Conservation (phyloP, 2,888 invertebrate genomes). For the Lepetodrilus schrolli region DNA sequence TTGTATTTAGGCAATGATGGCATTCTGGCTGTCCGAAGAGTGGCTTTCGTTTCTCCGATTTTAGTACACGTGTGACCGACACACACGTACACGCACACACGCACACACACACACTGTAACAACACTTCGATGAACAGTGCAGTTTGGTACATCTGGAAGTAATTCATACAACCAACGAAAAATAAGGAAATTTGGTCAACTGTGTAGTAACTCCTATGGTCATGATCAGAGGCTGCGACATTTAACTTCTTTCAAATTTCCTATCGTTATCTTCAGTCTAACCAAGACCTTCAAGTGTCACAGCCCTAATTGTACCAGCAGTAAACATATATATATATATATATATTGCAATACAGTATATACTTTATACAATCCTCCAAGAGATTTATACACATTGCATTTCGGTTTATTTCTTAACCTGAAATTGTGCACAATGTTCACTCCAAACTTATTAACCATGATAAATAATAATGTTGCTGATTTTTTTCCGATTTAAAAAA, state of each 20-base stretch:
- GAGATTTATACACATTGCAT: background rate
- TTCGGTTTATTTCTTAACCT: no score
- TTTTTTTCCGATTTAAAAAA: no score
- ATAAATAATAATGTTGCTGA: no score
- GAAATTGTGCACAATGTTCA: no score
- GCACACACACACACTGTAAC: background rate
- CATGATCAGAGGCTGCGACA: no score
- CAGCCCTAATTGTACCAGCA: background rate
- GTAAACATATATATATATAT: no score
- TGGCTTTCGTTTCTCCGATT: constrained; percentile 7
- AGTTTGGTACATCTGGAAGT: constrained; percentile 14
- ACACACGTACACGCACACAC: background rate
- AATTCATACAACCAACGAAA: constrained; percentile 22
- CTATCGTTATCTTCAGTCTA: background rate
- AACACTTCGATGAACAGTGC: background rate
- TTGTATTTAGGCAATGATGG: no score
- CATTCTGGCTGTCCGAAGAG: no score
- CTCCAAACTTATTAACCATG: background rate
- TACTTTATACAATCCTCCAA: constrained; percentile 6
- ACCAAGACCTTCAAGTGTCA: background rate
- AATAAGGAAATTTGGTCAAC: constrained; percentile 23
- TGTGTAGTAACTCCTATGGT: constrained; percentile 24
- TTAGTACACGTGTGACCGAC: no score
- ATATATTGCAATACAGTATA: constrained; percentile 8
- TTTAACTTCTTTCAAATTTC: no score